Percentiles rank a stretch among this genome's conserved stretches.
These are phyloP conservation scores for Drosophila niveifrons DNA, from an alignment of 2,888 invertebrate species.

Conservation along the genomic window DNA sequence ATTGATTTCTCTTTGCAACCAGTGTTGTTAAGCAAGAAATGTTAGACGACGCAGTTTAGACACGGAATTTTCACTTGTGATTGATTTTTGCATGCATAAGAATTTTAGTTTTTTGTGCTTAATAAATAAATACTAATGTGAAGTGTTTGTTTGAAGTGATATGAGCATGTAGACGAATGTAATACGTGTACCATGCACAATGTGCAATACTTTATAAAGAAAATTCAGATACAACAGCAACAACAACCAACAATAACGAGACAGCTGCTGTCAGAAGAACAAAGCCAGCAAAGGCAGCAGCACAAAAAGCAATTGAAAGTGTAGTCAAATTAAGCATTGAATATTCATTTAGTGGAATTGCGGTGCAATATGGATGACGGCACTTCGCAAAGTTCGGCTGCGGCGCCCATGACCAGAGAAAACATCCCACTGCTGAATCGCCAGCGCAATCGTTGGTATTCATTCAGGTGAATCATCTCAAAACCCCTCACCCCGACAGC, in stretches of 20 bases:
- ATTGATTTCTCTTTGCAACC: conserved; percentile 64
- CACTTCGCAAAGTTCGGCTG: conserved; percentile 86
- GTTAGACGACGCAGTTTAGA: conserved; percentile 61
- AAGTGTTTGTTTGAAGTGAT: conserved; percentile 7
- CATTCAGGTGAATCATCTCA: conserved; percentile 87
- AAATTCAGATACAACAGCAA: conserved; percentile 22
- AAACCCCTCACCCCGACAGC: not conserved
- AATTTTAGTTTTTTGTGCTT: conserved; percentile 51
- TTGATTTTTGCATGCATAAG: conserved; percentile 60
- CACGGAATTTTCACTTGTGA: conserved; percentile 61
- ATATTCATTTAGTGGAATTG: conserved; percentile 1
- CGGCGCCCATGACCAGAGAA: conserved; percentile 87
- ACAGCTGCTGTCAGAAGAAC: conserved; percentile 58
- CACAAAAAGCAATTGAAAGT: conserved; percentile 15
- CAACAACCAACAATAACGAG: conserved; percentile 22
- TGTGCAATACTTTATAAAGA: conserved; percentile 50
- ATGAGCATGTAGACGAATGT: conserved; percentile 29
- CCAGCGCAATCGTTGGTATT: conserved; percentile 87
- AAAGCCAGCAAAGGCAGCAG: conserved; percentile 33
- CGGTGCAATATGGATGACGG: conserved; percentile 82
- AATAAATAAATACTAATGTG: conserved; percentile 24
- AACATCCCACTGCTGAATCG: conserved; percentile 90
- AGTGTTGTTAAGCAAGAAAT: conserved; percentile 56
- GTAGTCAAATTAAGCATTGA: conserved; percentile 19
- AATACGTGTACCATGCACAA: conserved; percentile 51